Conservation (phyloP, 2,888 invertebrate genomes). For the Embidobia sp. region DNA sequence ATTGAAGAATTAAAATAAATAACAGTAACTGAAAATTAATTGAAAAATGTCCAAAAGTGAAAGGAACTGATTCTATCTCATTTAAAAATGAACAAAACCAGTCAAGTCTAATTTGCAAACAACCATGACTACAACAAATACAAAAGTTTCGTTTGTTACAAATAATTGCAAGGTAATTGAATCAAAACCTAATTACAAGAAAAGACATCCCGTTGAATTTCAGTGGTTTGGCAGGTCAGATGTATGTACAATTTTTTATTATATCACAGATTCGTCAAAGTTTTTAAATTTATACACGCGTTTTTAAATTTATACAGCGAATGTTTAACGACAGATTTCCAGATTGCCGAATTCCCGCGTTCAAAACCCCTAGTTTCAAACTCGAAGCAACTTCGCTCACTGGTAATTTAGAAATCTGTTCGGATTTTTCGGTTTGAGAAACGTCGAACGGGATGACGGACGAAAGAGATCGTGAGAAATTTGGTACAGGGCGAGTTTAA, state of each 20-base stretch:
- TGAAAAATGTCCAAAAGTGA: no score
- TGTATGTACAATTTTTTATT: background rate
- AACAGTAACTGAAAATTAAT: no score
- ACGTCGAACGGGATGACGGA: background rate
- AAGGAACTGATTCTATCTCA: no score
- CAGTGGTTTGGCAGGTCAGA: background rate
- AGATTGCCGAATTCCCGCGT: no score
- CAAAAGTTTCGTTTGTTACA: no score
- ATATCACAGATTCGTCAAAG: slow-evolving; percentile 20
- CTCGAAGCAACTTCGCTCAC: no score
- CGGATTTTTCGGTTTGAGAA: background rate
- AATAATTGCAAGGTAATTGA: background rate
- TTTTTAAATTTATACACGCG: background rate
- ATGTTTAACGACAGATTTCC: background rate
- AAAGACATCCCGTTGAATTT: background rate
- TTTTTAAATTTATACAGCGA: slow-evolving; percentile 1
- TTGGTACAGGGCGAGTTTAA: slow-evolving; percentile 27
- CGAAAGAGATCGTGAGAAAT: slow-evolving; percentile 34
- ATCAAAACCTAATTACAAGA: background rate
- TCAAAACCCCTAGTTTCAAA: no score
- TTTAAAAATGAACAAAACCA: no score
- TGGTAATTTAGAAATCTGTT: background rate
- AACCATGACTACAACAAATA: no score
- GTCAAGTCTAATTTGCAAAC: no score
- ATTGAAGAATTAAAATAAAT: no score